phyloP scores from a whole-genome alignment of 2,797 vertebrate genomes.

The Sternarchorhynchus goeldii region DNA sequence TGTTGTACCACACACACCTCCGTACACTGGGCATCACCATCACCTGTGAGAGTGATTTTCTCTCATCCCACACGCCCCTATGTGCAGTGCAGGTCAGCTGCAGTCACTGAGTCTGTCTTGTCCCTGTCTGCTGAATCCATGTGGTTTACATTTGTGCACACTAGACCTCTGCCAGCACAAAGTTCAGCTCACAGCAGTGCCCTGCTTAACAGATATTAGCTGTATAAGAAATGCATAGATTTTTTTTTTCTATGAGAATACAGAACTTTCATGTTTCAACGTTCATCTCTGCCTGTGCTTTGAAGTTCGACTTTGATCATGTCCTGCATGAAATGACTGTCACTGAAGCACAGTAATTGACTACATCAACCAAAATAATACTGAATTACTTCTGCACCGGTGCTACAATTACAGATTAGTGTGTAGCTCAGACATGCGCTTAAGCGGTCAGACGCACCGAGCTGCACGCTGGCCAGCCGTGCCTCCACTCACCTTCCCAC shows the following conservation, averaged over 20 bases:
- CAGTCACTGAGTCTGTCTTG: too few relatives aligned
- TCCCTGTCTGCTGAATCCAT: not conserved
- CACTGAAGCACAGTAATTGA: not conserved
- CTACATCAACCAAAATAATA: not conserved
- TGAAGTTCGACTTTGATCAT: constrained; percentile 2
- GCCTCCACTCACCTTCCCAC: constrained; percentile 8
- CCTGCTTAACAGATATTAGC: not conserved
- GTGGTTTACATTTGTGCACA: not conserved
- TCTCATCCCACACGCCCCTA: too few relatives aligned
- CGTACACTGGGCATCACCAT: not conserved
- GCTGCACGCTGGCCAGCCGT: not conserved
- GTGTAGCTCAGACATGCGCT: not conserved
- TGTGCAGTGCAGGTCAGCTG: too few relatives aligned
- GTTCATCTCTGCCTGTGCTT: not conserved
- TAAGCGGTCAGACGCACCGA: not conserved
- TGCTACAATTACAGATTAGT: constrained; percentile 1
- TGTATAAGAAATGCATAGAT: not conserved
- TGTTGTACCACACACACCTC: not conserved
- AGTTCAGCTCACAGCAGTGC: not conserved
- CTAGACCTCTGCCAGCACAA: too few relatives aligned
- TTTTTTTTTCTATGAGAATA: constrained; percentile 1
- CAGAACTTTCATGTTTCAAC: too few relatives aligned
- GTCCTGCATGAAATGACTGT: not conserved
- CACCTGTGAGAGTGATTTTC: not conserved
- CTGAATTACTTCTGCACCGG: not conserved